Percentiles rank a stretch among this genome's conserved stretches.
These are phyloP conservation scores for Drosophila neocordata DNA, from an alignment of 1,140 invertebrate species.

Conservation along the genomic window DNA sequence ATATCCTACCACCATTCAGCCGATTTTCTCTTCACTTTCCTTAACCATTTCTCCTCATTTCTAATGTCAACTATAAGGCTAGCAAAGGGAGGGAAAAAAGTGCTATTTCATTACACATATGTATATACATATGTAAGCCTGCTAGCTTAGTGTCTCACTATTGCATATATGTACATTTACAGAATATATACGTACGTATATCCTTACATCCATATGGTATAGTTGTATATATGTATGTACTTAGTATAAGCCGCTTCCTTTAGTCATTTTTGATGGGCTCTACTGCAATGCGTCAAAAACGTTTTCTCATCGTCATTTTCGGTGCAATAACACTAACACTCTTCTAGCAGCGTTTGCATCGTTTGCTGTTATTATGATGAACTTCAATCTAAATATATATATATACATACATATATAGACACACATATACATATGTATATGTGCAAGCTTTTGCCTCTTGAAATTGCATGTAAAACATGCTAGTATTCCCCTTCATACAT, in stretches of 20 bases:
- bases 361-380: slow-evolving; percentile 59
- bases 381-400: slow-evolving; percentile 26
- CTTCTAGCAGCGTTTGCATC: slow-evolving; percentile 13
- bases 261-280: slow-evolving; percentile 41
- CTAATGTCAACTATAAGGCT: slow-evolving; percentile 7
- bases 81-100: neutral
- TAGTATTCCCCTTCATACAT: slow-evolving; percentile 11
- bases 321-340: slow-evolving; percentile 4
- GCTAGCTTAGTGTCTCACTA: slow-evolving; percentile 5
- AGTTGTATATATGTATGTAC: neutral
- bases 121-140: neutral
- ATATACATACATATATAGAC: neutral
- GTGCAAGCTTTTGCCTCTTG: neutral
- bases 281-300: slow-evolving; percentile 67
- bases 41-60: slow-evolving; percentile 5
- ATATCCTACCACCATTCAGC: no score
- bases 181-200: no score
- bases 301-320: slow-evolving; percentile 43
- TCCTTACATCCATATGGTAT: slow-evolving; percentile 24
- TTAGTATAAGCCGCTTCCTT: slow-evolving; percentile 35
- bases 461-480: slow-evolving; percentile 51
- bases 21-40: neutral
- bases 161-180: neutral
- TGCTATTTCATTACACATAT: neutral
- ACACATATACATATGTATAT: neutral